Conservation (phyloP, 2,113 vertebrate species). For the Ursus arctos region DNA sequence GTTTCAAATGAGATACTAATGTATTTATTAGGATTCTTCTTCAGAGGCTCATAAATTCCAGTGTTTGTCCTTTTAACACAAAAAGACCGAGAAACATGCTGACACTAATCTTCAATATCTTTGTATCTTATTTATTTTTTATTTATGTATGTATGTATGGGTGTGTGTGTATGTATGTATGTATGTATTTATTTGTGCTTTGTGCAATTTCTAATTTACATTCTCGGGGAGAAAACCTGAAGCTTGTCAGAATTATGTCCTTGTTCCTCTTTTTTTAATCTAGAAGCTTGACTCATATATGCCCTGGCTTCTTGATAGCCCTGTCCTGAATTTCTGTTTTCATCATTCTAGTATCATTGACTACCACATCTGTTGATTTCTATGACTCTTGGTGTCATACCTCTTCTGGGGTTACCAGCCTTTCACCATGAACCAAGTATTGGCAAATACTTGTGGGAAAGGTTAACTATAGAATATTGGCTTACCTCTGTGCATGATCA, state of each 20-base stretch:
- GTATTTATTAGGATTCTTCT: neutral
- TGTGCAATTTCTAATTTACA: neutral
- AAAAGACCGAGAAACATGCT: neutral
- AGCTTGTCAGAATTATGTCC: neutral
- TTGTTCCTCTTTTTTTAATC: neutral
- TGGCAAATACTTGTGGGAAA: neutral
- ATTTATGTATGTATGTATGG: neutral
- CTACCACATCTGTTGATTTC: neutral
- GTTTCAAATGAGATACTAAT: neutral
- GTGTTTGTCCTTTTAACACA: neutral
- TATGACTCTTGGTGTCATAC: neutral
- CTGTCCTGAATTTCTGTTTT: neutral
- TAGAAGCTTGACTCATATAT: neutral
- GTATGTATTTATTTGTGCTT: neutral
- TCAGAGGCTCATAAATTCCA: neutral
- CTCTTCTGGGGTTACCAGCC: neutral
- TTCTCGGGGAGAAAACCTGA: neutral
- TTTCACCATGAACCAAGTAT: neutral
- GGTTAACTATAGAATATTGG: neutral
- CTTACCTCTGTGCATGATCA: neutral
- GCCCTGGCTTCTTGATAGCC: neutral
- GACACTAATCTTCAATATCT: neutral
- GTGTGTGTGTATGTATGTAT: too few species aligned
- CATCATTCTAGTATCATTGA: neutral
- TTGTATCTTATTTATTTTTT: neutral